Conservation (phyloP, 2,888 invertebrate species). For the Scaptomyza reducta region DNA sequence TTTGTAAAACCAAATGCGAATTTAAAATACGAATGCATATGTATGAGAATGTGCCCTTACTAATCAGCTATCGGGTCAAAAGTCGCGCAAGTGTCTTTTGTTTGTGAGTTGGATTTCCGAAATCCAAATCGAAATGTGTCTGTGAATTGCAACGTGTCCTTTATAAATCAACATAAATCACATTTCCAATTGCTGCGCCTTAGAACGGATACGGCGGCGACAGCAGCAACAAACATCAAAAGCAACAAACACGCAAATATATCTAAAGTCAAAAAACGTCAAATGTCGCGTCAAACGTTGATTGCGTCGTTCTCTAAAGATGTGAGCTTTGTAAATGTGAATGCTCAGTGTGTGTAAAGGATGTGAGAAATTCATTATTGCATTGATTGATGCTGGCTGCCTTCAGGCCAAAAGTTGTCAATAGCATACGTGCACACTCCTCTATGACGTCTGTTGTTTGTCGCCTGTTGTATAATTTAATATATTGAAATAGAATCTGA, state of each 20-base stretch:
- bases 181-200: slow-evolving; percentile 70
- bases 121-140: slow-evolving; percentile 20
- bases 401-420: slow-evolving; percentile 1
- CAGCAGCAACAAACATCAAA: slow-evolving; percentile 20
- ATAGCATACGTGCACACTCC: slow-evolving; percentile 14
- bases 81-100: slow-evolving; percentile 23
- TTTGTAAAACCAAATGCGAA: no score
- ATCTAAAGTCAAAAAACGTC: slow-evolving; percentile 70
- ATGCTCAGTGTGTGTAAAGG: slow-evolving; percentile 10
- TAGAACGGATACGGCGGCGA: slow-evolving; percentile 58
- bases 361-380: slow-evolving; percentile 47
- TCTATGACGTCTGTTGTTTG: neutral
- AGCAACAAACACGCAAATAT: slow-evolving; percentile 19
- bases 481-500: slow-evolving; percentile 66
- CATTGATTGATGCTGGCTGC: slow-evolving; percentile 1
- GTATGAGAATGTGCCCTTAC: no score
- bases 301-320: slow-evolving; percentile 62
- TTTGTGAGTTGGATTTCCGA: neutral
- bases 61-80: no score
- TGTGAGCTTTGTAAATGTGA: slow-evolving; percentile 41
- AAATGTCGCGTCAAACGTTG: slow-evolving; percentile 61
- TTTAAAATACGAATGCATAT: no score
- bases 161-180: slow-evolving; percentile 74
- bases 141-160: slow-evolving; percentile 57
- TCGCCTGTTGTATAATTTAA: slow-evolving; percentile 34